Base-by-base conservation (phyloP, 1,140 invertebrate species). In the Cherax destructor region DNA sequence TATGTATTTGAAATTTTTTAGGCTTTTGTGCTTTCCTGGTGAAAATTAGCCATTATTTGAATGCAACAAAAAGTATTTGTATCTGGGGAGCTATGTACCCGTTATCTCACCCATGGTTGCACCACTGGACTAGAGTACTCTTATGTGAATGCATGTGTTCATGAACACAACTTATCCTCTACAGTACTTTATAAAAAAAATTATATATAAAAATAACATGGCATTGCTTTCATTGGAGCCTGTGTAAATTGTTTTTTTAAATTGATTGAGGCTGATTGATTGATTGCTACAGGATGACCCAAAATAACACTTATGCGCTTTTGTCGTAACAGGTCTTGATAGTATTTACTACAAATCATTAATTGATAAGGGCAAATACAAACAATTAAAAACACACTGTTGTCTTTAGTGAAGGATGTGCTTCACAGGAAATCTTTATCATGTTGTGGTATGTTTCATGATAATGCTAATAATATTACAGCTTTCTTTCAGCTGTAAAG, bases 361-460 rank as follows among this genome's bases (percentile, higher is more conserved):
- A 74, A 10, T 21, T 30, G 9, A 10, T 74, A 74, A 74, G 30
- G 7, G 6, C 5, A 16, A 72, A 18, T 24, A 24, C 30, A 72
- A 74, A n/a, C 7, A 18, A 30, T 30, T 74, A 3, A 30, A 11
- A 74, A 74, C 16, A 18, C 5, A 11, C 61, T 21, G 16, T 13
- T 65, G 61, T 65, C 18, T 1, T 74, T 9, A 74, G 61, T 65
- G 61, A 65, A 65, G 61, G 61, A 65, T 65, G 61, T 65, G 13
- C 61, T 65, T 18, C 24, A 74, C 69, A 74, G 69, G 69, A 74
- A 74, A 74, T 30, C n/a, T 30, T 74, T 74, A 74, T 74, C 69
- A 74, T 5, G n/a, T 69, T 69, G 11, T 74, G 24, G 24, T 13
- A 21, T 6, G 69, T 30, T 7, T 74, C 69, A 30, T 21, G 69